Base-by-base conservation (phyloP, 2,797 vertebrate species). In the Potorous gilbertii region DNA sequence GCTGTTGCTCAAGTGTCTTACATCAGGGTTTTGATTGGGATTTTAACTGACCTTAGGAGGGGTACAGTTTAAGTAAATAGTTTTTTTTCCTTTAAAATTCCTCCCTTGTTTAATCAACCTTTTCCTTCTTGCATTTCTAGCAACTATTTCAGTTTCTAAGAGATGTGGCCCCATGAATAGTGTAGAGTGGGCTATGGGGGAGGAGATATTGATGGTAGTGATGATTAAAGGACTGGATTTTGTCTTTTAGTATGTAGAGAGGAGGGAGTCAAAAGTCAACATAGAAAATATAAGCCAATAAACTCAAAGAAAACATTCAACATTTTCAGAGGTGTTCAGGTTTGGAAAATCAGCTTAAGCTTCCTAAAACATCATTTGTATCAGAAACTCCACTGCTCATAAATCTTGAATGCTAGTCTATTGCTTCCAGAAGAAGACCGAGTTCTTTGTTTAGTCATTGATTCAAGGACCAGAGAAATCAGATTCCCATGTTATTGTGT, bases 1-100 rank as follows among this genome's bases (percentile, higher is more conserved):
- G 54, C 93, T 66, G 16, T 89, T 50, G 46, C 40, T 59, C 31
- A 92, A 29, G 29, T 81, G 13, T 31, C 40, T 90, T 87, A 34
- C 52, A 3, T 94, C 87, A 56, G 46, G 50, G 55, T 55, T 92
- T 52, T 94, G 50, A 28, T 92, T 90, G 55, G 34, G 90, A 1
- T 18, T 92, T 87, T 11, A 94, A 0, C 13, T 50, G 0, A 94
- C 46, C 56, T 40, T 96, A n/a, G 50, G 92, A 91, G 94, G n/a
- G 0, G 55, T 93, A 1, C 81, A 92, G 34, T 54, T 96, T n/a
- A 94, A 95, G 95, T 74, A 8, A 93, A 9, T 93, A 50, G 21
- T 74, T 46, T 57, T 12, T 74, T 92, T 16, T 55, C 14, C 90
- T 96, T 95, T 18, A 93, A 87, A 95, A 50, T 92, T 16, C 16